These are phyloP conservation scores for Caranx ignobilis DNA, from an alignment of 2,113 vertebrate genomes.

Conservation along the genomic window DNA sequence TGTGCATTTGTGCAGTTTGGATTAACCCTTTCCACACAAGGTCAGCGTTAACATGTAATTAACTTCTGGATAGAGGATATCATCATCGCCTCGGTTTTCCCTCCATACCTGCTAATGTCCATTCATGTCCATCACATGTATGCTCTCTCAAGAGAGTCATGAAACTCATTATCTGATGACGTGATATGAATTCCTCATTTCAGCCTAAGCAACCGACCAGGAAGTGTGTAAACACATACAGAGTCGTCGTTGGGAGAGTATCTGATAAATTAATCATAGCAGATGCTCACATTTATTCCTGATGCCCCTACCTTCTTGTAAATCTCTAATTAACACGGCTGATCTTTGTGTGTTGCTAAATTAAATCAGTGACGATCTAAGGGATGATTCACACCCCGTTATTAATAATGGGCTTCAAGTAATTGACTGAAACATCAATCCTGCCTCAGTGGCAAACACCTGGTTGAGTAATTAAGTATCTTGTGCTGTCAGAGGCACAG, in stretches of 20 bases:
- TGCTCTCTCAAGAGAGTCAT: conserved; percentile 48
- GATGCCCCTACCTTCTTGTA: conserved; percentile 72
- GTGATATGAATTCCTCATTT: conserved; percentile 63
- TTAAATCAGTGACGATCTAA: conserved; percentile 75
- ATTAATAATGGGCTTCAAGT: conserved; percentile 80
- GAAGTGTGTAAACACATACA: conserved; percentile 42
- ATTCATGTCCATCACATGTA: conserved; percentile 35
- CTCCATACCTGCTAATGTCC: conserved; percentile 34
- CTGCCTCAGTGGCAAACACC: conserved; percentile 66
- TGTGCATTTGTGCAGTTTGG: conserved; percentile 13
- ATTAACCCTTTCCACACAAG: conserved; percentile 37
- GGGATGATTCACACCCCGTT: conserved; percentile 69
- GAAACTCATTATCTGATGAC: conserved; percentile 66
- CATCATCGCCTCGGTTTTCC: conserved; percentile 26
- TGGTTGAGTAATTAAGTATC: conserved; percentile 74
- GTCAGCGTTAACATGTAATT: conserved; percentile 52
- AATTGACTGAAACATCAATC: conserved; percentile 75
- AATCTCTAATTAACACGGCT: conserved; percentile 79
- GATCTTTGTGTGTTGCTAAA: conserved; percentile 75
- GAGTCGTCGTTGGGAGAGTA: conserved; percentile 44
- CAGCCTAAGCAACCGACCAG: conserved; percentile 36
- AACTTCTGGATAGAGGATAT: conserved; percentile 36
- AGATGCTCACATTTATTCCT: conserved; percentile 75
- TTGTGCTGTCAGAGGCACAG: conserved; percentile 44
- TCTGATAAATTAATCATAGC: conserved; percentile 66